A percentile compares a stretch with the other conserved stretches of the same genome.
Evolutionary conservation across 2,113 vertebrate species (phyloP).

Genomic region (Esox niger): DNA sequence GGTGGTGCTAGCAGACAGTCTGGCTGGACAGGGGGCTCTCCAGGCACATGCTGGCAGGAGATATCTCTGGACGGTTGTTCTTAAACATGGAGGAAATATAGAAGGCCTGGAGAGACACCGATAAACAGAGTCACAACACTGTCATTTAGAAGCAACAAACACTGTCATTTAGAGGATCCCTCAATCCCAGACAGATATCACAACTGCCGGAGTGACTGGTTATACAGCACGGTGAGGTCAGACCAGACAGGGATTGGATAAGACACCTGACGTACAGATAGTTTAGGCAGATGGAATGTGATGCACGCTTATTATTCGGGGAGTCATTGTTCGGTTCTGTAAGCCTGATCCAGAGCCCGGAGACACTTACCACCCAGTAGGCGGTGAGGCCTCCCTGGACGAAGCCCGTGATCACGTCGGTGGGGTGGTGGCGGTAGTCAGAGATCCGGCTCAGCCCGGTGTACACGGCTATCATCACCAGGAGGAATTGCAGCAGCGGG

Average conservation of each 20-base stretch:
- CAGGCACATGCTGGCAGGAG: slow-evolving; percentile 55
- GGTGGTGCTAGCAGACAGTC: slow-evolving; percentile 73
- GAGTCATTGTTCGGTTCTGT: slow-evolving; percentile 4
- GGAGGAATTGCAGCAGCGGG: slow-evolving; percentile 75
- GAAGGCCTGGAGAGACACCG: slow-evolving; percentile 67
- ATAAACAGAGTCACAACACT: slow-evolving; percentile 29
- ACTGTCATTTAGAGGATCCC: no score
- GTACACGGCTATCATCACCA: slow-evolving; percentile 77
- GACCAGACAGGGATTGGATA: no score
- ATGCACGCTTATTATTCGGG: slow-evolving; percentile 20
- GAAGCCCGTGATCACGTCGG: slow-evolving; percentile 72
- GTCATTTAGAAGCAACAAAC: no score
- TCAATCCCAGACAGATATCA: no score
- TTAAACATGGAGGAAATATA: slow-evolving; percentile 80
- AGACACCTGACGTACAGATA: slow-evolving; percentile 5
- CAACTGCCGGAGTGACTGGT: neutral
- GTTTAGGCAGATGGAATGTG: slow-evolving; percentile 28
- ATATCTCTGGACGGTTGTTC: slow-evolving; percentile 49
- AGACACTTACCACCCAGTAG: slow-evolving; percentile 77
- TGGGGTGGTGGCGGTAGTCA: slow-evolving; percentile 76
- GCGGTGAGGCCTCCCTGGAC: slow-evolving; percentile 79
- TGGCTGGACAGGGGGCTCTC: slow-evolving; percentile 77
- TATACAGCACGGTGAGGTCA: neutral
- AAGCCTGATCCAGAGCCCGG: neutral
- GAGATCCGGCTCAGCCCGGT: slow-evolving; percentile 75